phyloP scores from a whole-genome alignment of 2,888 invertebrate genomes.

The Artemia sinica region DNA sequence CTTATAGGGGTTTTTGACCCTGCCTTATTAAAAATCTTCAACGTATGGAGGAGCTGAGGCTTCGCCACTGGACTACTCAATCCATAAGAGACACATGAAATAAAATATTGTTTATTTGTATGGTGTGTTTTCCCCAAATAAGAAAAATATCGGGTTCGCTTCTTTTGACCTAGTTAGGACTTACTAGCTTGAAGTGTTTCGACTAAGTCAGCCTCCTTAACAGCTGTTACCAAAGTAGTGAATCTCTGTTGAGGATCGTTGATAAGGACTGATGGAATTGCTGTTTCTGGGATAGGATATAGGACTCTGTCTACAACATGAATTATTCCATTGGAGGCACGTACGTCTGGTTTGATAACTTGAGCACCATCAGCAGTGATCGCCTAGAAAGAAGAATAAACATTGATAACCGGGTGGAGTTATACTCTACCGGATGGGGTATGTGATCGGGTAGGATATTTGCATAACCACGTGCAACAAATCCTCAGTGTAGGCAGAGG shows the following conservation, averaged over 20 bases:
- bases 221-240: slow-evolving; percentile 17
- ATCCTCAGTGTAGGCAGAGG: no score
- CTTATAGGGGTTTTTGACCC: no score
- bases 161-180: neutral
- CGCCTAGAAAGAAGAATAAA: neutral
- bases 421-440: no score
- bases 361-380: slow-evolving; percentile 19
- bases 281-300: slow-evolving; percentile 17
- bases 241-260: slow-evolving; percentile 18
- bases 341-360: slow-evolving; percentile 17
- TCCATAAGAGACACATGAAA: no score
- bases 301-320: slow-evolving; percentile 22
- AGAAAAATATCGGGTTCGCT: no score
- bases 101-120: no score
- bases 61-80: no score
- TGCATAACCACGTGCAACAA: no score
- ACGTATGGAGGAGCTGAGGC: no score
- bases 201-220: slow-evolving; percentile 18
- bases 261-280: slow-evolving; percentile 16
- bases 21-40: no score
- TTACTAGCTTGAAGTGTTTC: slow-evolving; percentile 16
- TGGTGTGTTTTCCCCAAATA: no score
- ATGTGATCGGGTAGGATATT: no score
- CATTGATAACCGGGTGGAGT: neutral
- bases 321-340: slow-evolving; percentile 25